Base-by-base conservation (phyloP, 2,797 vertebrate species). In the Cyclura pinguis region DNA sequence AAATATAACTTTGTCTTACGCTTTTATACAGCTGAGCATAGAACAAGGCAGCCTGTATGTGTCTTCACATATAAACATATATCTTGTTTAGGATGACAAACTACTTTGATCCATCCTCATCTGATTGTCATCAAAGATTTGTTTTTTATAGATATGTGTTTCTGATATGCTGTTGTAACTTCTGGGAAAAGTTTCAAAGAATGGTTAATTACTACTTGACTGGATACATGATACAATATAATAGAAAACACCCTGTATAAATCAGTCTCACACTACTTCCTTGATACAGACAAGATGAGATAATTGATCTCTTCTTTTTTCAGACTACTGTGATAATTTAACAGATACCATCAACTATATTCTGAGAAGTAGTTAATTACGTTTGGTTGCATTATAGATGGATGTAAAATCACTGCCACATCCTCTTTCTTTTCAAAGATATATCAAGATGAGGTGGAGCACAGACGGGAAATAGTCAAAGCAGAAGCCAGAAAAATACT, bases 321-420 rank as follows among this genome's bases (percentile, higher is more conserved):
- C 76, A 81, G 32, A 32, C 52, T 38, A 74, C 57, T 76, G 22
- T 64, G 67, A 81, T 90, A 87, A 38, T 74, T 90, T 83, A 35
- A 87, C 22, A 64, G 5, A 50, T 76, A 67, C 22, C 38, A 73
- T 73, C 64, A 74, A 81, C 76, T 62, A 72, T n/a, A 64, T 84
- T 89, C 55, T 89, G 80, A 76, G 55, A 73, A 84, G 55, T 50
- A 89, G 35, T 84, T 89, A 89, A 90, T 86, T 86, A 86, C 81
- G 18, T 38, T 18, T 62, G 52, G 42, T 73, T 81, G 52, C 52
- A 62, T 64, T 67, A 47, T n/a, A 80, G 62, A 47, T 86, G 52
- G 10, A 16, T 32, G 12, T 59, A 83, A 50, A 59, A 62, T 52
- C 35, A 27, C 14, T 55, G 32, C 12, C 32, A 35, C 57, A 10